Percentiles rank a stretch among this genome's conserved stretches.
These are phyloP conservation scores for Cuculus canorus DNA, from an alignment of 2,797 vertebrate species.

Conservation along the genomic window DNA sequence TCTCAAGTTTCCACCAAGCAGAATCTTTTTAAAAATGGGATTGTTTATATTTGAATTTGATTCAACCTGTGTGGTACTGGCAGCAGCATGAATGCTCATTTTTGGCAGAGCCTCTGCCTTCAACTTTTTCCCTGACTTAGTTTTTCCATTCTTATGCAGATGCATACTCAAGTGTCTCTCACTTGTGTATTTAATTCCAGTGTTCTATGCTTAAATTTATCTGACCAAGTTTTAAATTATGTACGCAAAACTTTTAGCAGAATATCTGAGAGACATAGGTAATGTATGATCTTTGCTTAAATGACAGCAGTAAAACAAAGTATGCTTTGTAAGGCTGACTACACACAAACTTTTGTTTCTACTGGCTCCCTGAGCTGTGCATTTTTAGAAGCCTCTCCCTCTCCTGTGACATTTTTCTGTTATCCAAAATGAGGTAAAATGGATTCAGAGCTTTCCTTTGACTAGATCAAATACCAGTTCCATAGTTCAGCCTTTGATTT, in stretches of 20 bases:
- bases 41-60: constrained; percentile 59
- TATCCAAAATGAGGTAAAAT: neutral
- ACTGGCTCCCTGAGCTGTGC: neutral
- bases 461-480: neutral
- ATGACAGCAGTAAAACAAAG: neutral
- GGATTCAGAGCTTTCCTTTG: neutral
- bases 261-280: neutral
- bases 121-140: constrained; percentile 51
- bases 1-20: constrained; percentile 54
- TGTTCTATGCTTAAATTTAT: neutral
- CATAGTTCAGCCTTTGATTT: neutral
- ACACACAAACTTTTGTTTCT: neutral
- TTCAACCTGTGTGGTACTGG: constrained; percentile 73
- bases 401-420: neutral
- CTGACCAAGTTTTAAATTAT: constrained; percentile 19
- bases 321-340: neutral
- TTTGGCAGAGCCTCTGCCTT: constrained; percentile 49
- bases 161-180: constrained; percentile 9
- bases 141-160: constrained; percentile 56
- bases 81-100: constrained; percentile 37
- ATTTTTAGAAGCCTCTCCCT: neutral
- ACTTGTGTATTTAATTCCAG: neutral
- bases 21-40: constrained; percentile 3
- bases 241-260: neutral
- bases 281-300: neutral